Conservation (phyloP, 2,113 vertebrate species). For the Pantherophis guttatus region DNA sequence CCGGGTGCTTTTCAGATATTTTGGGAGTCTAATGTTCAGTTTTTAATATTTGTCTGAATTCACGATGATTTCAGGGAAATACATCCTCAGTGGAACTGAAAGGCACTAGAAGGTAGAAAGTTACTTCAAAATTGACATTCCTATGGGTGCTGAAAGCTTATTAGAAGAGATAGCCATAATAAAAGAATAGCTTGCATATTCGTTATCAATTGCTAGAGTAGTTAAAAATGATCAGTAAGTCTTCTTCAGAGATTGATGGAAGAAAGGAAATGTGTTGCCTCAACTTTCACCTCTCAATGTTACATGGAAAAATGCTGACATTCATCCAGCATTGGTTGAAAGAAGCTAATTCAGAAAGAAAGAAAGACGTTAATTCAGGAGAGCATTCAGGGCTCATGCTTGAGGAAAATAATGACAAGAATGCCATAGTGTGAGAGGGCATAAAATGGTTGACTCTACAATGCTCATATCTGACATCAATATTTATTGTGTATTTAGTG, state of each 20-base stretch:
- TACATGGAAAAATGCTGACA: neutral
- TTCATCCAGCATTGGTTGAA: neutral
- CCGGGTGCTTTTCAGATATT: neutral
- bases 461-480: neutral
- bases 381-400: neutral
- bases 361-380: neutral
- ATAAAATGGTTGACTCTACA: neutral
- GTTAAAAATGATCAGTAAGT: neutral
- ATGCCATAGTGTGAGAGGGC: neutral
- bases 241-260: neutral
- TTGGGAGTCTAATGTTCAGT: neutral
- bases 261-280: neutral
- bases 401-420: neutral
- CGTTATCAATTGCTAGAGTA: neutral
- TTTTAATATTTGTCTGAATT: neutral
- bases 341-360: neutral
- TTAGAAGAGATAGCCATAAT: neutral
- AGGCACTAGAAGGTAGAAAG: neutral
- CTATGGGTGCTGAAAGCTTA: neutral
- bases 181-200: neutral
- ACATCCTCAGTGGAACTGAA: neutral
- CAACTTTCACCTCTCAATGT: neutral
- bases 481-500: neutral
- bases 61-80: neutral
- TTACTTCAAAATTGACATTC: neutral